Percentiles rank a stretch among this genome's conserved stretches.
Conservation (phyloP, 2,888 invertebrate species). For the Lysandra bellargus region DNA sequence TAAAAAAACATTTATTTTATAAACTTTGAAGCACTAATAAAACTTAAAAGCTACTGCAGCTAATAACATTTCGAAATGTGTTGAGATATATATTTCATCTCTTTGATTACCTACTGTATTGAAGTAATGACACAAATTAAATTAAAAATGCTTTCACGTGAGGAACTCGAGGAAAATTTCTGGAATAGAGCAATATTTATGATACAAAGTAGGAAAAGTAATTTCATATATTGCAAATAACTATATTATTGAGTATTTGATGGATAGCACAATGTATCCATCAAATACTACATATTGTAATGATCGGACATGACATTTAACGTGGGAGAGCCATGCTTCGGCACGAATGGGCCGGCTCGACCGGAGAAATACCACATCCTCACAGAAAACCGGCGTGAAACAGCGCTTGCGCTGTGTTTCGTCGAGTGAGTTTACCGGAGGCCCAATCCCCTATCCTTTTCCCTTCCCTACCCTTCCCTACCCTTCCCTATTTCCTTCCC, state of each 20-base stretch:
- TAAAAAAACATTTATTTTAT: not conserved
- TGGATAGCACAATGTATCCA: not conserved
- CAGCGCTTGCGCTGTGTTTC: no score
- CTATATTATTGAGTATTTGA: not conserved
- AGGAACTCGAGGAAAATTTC: not conserved
- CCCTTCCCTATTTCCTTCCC: no score
- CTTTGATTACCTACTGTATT: not conserved
- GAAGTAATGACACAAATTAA: not conserved
- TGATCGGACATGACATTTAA: not conserved
- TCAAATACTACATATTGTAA: no score
- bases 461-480: no score
- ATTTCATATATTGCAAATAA: not conserved
- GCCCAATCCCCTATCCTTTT: no score
- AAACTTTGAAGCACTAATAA: not conserved
- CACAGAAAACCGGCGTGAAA: no score
- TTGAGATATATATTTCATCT: not conserved
- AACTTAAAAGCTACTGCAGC: not conserved
- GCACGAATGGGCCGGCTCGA: no score
- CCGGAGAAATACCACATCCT: no score
- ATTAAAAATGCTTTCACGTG: slow-evolving; percentile 13
- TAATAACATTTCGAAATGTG: not conserved
- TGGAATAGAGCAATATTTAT: not conserved
- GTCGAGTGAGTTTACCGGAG: no score
- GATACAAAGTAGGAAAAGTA: not conserved
- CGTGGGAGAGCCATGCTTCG: no score